Percentiles rank a stretch among this genome's conserved stretches.
phyloP scores from a whole-genome alignment of 2,888 invertebrate species.

The Odontomyia ornata region DNA sequence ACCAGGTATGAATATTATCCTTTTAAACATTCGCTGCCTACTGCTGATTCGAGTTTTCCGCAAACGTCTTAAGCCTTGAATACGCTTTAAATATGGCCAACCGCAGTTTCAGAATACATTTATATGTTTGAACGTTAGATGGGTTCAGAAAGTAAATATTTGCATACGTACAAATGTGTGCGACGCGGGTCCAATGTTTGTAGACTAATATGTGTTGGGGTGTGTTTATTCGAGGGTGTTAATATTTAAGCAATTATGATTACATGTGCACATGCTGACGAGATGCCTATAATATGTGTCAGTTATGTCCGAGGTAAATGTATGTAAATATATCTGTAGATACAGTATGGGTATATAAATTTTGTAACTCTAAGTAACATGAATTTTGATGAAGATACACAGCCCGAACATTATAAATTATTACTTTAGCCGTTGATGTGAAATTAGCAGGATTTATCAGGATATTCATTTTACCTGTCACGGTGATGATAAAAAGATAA shows the following conservation, averaged over 20 bases:
- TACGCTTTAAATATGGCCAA: conserved; percentile 24
- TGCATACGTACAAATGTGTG: too few species aligned
- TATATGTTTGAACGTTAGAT: neutral
- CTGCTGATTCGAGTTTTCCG: conserved; percentile 12
- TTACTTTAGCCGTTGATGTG: neutral
- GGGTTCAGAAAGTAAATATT: too few species aligned
- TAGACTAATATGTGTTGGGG: too few species aligned
- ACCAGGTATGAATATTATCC: neutral
- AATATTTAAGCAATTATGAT: conserved; percentile 25
- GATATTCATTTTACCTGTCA: neutral
- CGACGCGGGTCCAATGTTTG: too few species aligned
- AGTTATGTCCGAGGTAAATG: neutral
- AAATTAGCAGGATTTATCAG: conserved; percentile 13
- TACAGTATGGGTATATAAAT: neutral
- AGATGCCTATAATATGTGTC: neutral
- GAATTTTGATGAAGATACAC: conserved; percentile 16
- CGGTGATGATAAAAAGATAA: too few species aligned
- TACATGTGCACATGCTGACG: conserved; percentile 16
- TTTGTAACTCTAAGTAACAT: conserved; percentile 18
- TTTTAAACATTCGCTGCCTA: neutral
- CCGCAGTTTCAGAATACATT: conserved; percentile 20
- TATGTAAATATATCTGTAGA: neutral
- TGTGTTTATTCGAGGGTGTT: neutral
- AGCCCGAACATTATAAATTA: conserved; percentile 23
- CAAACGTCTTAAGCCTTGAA: conserved; percentile 12